These are phyloP conservation scores for Cataglyphis albicans DNA, from an alignment of 2,888 invertebrate species.

Conservation along the genomic window DNA sequence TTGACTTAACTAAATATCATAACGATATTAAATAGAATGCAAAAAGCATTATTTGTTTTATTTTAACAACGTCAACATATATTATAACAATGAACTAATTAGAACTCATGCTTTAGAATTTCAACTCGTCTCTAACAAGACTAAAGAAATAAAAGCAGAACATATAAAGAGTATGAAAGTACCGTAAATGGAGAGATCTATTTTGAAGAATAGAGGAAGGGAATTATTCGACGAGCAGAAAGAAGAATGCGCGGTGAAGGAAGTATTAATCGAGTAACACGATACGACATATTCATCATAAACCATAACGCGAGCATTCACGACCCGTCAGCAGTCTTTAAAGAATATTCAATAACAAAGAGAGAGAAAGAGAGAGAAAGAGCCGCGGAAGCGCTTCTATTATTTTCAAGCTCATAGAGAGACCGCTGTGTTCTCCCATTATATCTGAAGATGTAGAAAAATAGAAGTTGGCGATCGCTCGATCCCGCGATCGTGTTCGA, in stretches of 20 bases:
- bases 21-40: background rate
- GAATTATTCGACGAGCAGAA: slow-evolving; percentile 52
- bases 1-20: background rate
- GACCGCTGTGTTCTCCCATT: slow-evolving; percentile 70
- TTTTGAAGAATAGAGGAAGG: slow-evolving; percentile 41
- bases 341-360: slow-evolving; percentile 75
- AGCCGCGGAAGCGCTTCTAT: slow-evolving; percentile 80
- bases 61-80: background rate
- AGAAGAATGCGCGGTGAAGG: slow-evolving; percentile 58
- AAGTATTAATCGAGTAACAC: slow-evolving; percentile 76
- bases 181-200: slow-evolving; percentile 56
- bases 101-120: slow-evolving; percentile 28
- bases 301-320: slow-evolving; percentile 82
- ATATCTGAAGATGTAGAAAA: slow-evolving; percentile 75
- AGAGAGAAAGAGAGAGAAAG: slow-evolving; percentile 57
- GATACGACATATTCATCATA: slow-evolving; percentile 83
- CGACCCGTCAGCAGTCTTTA: slow-evolving; percentile 80
- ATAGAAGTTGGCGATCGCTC: slow-evolving; percentile 73
- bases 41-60: background rate
- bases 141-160: slow-evolving; percentile 24
- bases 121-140: slow-evolving; percentile 26
- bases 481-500: slow-evolving; percentile 54
- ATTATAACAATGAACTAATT: slow-evolving; percentile 18
- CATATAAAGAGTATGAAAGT: slow-evolving; percentile 1
- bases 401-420: slow-evolving; percentile 74